These are phyloP conservation scores for Synergus umbraculus DNA, from an alignment of 2,888 invertebrate genomes.

Conservation along the genomic window DNA sequence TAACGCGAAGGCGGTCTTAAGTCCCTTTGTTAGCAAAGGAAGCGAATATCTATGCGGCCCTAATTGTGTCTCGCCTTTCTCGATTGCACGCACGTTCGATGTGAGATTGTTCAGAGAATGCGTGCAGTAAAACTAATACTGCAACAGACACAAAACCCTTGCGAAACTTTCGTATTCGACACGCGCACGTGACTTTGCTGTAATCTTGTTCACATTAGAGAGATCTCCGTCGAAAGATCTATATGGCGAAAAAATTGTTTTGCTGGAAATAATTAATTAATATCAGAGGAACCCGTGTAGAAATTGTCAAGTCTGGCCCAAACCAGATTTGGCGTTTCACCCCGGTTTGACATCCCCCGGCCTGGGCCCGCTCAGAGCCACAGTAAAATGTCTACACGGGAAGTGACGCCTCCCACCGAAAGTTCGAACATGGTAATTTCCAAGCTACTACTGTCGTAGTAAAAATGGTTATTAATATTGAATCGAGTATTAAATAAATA, in stretches of 20 bases:
- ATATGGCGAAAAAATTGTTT: not conserved
- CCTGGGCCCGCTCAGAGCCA: too few species aligned
- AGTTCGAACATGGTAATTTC: too few species aligned
- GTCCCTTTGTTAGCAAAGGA: conserved; percentile 46
- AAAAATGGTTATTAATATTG: not conserved
- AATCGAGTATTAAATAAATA: not conserved
- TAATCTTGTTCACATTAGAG: not conserved
- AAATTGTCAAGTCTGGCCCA: too few species aligned
- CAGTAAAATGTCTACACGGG: too few species aligned
- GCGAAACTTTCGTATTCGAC: not conserved
- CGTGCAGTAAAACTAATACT: not conserved
- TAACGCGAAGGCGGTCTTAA: conserved; percentile 10
- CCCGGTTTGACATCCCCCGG: too few species aligned
- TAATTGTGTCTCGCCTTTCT: conserved; percentile 53
- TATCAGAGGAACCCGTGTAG: too few species aligned
- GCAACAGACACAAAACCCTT: not conserved
- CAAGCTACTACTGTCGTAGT: too few species aligned
- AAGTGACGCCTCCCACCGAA: not conserved
- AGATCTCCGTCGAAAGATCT: too few species aligned
- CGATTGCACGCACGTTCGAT: conserved; percentile 46
- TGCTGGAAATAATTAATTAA: not conserved
- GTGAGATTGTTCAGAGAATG: conserved; percentile 44
- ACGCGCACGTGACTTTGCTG: not conserved
- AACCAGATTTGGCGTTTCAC: too few species aligned
- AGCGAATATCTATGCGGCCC: conserved; percentile 20